Conservation (phyloP, 2,888 invertebrate genomes). For the Megaustenia siamemsis region DNA sequence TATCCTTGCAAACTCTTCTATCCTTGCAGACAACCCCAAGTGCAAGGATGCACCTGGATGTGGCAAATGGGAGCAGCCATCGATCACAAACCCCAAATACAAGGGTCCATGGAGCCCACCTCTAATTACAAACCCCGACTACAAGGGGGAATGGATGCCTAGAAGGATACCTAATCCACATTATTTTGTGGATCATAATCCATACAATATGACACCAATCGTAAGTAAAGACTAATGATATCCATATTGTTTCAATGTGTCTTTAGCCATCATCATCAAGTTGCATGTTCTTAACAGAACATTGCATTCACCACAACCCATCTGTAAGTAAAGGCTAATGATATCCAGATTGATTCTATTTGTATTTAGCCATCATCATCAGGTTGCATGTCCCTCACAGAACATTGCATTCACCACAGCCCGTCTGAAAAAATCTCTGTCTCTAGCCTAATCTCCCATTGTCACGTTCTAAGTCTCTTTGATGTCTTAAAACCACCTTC, state of each 20-base stretch:
- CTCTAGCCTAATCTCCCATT: too few species aligned
- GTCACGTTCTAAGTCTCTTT: too few species aligned
- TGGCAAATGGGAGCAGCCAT: constrained; percentile 92
- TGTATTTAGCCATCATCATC: too few species aligned
- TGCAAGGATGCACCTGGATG: constrained; percentile 92
- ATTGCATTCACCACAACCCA: too few species aligned
- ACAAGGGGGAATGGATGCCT: constrained; percentile 83
- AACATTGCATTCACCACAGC: too few species aligned
- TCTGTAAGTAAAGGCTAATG: too few species aligned
- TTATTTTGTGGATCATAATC: constrained; percentile 93
- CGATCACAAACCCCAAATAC: constrained; percentile 94
- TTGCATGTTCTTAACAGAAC: too few species aligned
- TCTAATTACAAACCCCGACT: constrained; percentile 82
- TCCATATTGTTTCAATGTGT: background rate
- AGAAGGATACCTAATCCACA: constrained; percentile 93
- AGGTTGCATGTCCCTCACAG: too few species aligned
- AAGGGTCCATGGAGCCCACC: constrained; percentile 95
- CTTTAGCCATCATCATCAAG: too few species aligned
- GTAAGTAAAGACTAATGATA: constrained; percentile 84
- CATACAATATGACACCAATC: constrained; percentile 89
- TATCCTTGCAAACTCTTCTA: background rate
- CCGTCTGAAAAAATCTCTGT: too few species aligned
- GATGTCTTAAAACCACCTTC: too few species aligned
- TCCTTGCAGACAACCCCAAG: constrained; percentile 87
- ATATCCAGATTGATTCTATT: too few species aligned